Percentiles rank a stretch among this genome's conserved stretches.
Conservation (phyloP, 2,888 invertebrate genomes). For the Tetragonisca angustula region DNA sequence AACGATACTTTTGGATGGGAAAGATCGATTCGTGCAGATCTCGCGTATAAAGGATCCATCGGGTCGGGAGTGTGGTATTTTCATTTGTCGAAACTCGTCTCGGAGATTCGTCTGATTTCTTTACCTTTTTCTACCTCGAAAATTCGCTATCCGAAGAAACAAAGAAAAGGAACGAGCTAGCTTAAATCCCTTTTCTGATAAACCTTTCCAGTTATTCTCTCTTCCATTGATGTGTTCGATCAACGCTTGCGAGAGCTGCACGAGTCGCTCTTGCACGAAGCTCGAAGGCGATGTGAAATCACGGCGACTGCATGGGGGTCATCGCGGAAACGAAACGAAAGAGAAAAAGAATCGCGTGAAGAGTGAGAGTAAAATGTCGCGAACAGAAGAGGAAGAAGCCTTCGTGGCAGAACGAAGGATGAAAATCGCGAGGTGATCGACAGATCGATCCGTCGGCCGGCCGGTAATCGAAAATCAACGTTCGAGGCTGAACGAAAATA, state of each 20-base stretch:
- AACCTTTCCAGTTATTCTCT: not conserved
- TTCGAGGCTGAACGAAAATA: slow-evolving; percentile 28
- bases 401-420: slow-evolving; percentile 27
- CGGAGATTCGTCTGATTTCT: not conserved
- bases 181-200: not conserved
- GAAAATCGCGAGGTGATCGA: slow-evolving; percentile 70
- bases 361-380: slow-evolving; percentile 1
- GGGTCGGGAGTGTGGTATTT: not conserved
- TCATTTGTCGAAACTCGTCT: not conserved
- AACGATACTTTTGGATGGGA: not conserved
- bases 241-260: slow-evolving; percentile 39
- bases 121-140: not conserved
- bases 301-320: slow-evolving; percentile 55
- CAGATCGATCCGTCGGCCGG: slow-evolving; percentile 76
- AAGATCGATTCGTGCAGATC: slow-evolving; percentile 37
- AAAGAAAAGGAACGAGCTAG: not conserved
- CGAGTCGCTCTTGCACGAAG: slow-evolving; percentile 4
- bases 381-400: slow-evolving; percentile 53
- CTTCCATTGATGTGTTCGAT: not conserved
- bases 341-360: not conserved
- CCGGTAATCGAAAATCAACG: slow-evolving; percentile 44
- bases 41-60: slow-evolving; percentile 10
- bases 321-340: slow-evolving; percentile 43
- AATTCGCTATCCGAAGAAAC: too few relatives aligned
- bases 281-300: slow-evolving; percentile 17